Percentiles rank a stretch among this genome's conserved stretches.
These are phyloP conservation scores for Cyprinodon tularosa DNA, from an alignment of 2,113 vertebrate species.

Conservation along the genomic window DNA sequence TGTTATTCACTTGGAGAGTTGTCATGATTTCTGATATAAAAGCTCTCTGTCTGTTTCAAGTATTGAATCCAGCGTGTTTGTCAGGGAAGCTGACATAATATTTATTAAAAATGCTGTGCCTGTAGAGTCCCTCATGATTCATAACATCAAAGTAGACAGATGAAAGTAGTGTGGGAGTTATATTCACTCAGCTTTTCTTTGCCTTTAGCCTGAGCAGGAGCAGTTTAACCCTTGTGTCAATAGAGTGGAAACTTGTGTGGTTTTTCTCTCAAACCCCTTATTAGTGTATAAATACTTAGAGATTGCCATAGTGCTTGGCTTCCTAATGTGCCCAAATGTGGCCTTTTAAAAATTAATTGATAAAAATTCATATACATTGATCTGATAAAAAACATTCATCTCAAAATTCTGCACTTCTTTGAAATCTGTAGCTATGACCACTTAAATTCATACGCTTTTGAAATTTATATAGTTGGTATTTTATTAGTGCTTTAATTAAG, in stretches of 20 bases:
- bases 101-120: slow-evolving; percentile 9
- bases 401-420: neutral
- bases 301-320: neutral
- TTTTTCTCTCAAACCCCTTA: slow-evolving; percentile 12
- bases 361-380: neutral
- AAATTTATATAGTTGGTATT: too few species aligned
- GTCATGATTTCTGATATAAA: slow-evolving; percentile 15
- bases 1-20: slow-evolving; percentile 10
- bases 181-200: slow-evolving; percentile 11
- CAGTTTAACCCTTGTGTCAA: slow-evolving; percentile 1
- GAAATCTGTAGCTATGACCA: neutral
- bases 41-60: slow-evolving; percentile 22
- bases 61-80: slow-evolving; percentile 14
- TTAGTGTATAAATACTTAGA: neutral
- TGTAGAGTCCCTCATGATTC: slow-evolving; percentile 26
- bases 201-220: slow-evolving; percentile 11
- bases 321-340: neutral
- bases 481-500: too few species aligned
- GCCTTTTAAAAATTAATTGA: neutral
- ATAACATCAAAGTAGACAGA: slow-evolving; percentile 28
- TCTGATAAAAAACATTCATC: too few species aligned
- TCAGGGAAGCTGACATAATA: slow-evolving; percentile 18
- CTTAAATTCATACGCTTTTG: neutral
- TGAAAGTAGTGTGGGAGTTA: neutral
- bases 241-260: neutral